phyloP scores from a whole-genome alignment of 2,888 invertebrate species.

The Aelia acuminata region DNA sequence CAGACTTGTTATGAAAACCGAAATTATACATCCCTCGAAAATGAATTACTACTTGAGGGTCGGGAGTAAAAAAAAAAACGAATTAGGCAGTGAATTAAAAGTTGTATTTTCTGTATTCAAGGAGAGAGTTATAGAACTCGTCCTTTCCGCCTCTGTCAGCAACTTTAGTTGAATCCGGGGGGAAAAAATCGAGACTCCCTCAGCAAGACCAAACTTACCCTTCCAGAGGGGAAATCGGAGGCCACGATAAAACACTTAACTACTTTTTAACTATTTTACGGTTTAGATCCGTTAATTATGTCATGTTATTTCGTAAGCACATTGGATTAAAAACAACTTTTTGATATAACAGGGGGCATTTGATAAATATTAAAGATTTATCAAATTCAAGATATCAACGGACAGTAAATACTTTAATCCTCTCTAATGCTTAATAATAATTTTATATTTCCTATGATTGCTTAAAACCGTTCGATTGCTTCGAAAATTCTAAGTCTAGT shows the following conservation, averaged over 20 bases:
- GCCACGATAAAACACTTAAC: background rate
- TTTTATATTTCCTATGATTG: too few species aligned
- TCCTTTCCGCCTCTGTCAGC: constrained; percentile 24
- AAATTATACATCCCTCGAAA: background rate
- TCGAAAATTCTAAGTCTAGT: too few species aligned
- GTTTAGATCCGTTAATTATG: too few species aligned
- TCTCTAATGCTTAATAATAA: too few species aligned
- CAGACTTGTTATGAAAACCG: background rate
- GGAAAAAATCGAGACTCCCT: background rate
- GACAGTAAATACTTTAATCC: too few species aligned
- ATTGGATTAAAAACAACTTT: too few species aligned
- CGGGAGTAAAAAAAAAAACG: background rate
- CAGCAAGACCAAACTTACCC: background rate
- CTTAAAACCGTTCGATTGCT: too few species aligned
- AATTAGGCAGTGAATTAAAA: constrained; percentile 34
- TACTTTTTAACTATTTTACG: background rate
- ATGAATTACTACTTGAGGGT: constrained; percentile 4
- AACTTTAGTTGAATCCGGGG: constrained; percentile 11
- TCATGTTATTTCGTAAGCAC: too few species aligned
- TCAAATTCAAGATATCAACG: too few species aligned
- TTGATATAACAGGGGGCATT: too few species aligned
- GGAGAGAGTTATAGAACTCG: constrained; percentile 17
- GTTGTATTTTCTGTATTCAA: constrained; percentile 38
- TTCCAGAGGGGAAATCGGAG: background rate
- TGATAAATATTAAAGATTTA: too few species aligned